Evolutionary conservation across 1,140 invertebrate species (phyloP).

Genomic region (Periplaneta americana): DNA sequence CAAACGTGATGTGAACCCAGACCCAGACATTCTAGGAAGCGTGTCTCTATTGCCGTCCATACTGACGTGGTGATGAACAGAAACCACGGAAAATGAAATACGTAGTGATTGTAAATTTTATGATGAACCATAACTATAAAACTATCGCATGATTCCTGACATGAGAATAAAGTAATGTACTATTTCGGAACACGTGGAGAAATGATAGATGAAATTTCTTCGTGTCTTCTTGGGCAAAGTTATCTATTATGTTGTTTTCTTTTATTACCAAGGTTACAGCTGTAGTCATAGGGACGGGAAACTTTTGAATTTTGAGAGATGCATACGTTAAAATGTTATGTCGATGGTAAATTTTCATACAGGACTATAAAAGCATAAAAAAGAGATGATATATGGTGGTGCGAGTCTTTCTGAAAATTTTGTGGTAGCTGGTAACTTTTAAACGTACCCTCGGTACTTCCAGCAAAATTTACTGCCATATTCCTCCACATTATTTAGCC

Average conservation of each 20-base stretch:
- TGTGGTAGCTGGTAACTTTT: background rate
- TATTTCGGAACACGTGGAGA: background rate
- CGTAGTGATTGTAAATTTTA: background rate
- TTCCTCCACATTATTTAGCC: background rate
- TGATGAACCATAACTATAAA: background rate
- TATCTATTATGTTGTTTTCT: background rate
- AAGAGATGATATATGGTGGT: background rate
- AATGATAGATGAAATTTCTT: background rate
- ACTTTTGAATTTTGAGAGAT: background rate
- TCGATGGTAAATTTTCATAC: background rate
- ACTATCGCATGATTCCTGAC: background rate
- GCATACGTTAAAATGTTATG: background rate
- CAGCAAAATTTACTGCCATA: background rate
- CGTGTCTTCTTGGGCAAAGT: background rate
- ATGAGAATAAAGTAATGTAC: background rate
- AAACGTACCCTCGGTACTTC: background rate
- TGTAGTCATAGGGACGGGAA: background rate
- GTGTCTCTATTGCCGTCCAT: no score
- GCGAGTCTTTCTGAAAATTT: background rate
- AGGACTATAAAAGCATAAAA: background rate
- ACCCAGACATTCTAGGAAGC: no score
- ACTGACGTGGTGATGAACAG: no score
- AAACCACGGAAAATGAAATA: no score
- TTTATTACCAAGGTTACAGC: background rate
- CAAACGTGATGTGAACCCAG: no score